Evolutionary conservation across 23 tunicate species (phyloP), one percentile per base, ranked within the genome.

Genomic region (Trididemnum miniatum): DNA sequence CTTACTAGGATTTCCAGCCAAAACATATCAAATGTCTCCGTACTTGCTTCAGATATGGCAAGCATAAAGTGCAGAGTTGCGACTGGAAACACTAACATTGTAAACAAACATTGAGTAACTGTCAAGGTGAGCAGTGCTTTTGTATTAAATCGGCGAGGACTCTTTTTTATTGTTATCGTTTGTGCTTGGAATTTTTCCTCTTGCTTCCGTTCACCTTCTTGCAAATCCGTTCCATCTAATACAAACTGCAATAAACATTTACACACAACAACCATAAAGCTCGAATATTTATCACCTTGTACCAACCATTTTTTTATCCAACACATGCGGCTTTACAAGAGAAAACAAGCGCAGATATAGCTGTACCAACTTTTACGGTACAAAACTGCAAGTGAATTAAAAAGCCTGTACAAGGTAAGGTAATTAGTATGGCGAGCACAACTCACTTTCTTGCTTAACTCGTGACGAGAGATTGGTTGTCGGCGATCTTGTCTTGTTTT

Each of bases 61-160:
- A 81, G 34, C 3, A 24, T 28, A 1, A 81, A 23, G n/a, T 81
- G 85, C 63, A 81, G 35, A 32, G 27, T n/a, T 27, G 57, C 35
- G 3, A 81, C 76, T 3, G 85, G 85, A 15, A 81, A 27, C 28
- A 38, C 57, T 30, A 65, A 35, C 0, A 81, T 22, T 22, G 85
- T 36, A 63, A 81, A 81, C 12, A 81, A 36, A 7, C 52, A 81
- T 15, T 65, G 23, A 26, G 85, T 81, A 2, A 63, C 26, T 36
- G 85, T 38, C 0, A 81, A 49, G 32, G 36, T 81, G 35, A 65
- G 15, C 36, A 81, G 39, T 1, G 85, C 85, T 81, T 81, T 81
- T 31, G 76, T 65, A 76, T 81, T 81, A 29, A 79, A 35, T 1
- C 71, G 83, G 20, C 44, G 44, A 71, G n/a, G n/a, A n/a, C n/a